Base-by-base conservation (phyloP, 2,888 invertebrate genomes). In the Oligia latruncula region DNA sequence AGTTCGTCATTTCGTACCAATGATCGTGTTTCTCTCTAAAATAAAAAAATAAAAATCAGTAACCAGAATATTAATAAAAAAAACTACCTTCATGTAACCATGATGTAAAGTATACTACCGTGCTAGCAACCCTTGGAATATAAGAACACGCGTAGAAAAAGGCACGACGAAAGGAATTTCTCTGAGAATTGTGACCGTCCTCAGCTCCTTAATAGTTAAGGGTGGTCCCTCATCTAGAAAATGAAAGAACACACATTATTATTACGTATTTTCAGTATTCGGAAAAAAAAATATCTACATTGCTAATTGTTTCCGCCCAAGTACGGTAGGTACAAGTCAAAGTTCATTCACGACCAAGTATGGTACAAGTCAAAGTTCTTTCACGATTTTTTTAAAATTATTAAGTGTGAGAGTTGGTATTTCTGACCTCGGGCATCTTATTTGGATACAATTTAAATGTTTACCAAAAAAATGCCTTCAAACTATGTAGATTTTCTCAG, bases 161-260 rank as follows among this genome's bases (percentile, higher is more conserved):
- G 99, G 98, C 71, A 99, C 98, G 23, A 99, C 98, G 95, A 99
- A 99, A 0, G 99, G 99, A 83, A 99, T 98, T 94, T 99, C 99
- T 80, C 98, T 98, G 35, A 99, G 96, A 82, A 99, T 98, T 0
- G 99, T 98, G 68, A 99, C 97, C 2, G 99, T 98, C 78, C 99
- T 97, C 62, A 99, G 97, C 95, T 99, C 99, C 85, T 98, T 98
- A 11, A 98, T 98, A 0, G 99, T 98, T 85, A 99, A 95, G 0
- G 98, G 98, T 1, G 99, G 98, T 0, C 98, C 98, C 84, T 98
- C 98, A 88, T 98, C 98, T 97, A 97, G 92, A 96, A 94, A 46
- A 81, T 6, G 0, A 17, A 35, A 23, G 15, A 17, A 60, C 0
- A 70, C 4, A 74, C 2, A 82, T 60, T 23, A 55, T 55, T 55